Percentiles rank a stretch among this genome's conserved stretches.
Conservation (phyloP, 1,140 invertebrate species). For the Steinernema feltiae region DNA sequence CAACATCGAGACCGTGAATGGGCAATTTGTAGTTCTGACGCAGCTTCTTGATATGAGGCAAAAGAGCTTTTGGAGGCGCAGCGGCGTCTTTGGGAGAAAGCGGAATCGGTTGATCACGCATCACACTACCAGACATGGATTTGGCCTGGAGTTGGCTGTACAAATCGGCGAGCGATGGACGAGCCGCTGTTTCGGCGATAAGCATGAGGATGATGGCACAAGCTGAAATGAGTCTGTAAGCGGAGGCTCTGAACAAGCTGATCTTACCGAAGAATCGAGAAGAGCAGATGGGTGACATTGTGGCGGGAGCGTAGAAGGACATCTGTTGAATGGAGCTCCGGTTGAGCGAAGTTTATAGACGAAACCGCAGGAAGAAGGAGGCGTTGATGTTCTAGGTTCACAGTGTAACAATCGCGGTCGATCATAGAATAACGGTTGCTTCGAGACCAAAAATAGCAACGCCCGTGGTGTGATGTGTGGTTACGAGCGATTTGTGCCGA, state of each 20-base stretch:
- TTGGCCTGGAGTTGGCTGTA: not conserved
- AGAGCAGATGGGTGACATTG: not conserved
- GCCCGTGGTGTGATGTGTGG: too few species aligned
- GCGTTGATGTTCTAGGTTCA: not conserved
- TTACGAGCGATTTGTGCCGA: too few species aligned
- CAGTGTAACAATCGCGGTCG: constrained; percentile 5
- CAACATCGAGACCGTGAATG: not conserved
- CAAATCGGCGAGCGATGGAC: not conserved
- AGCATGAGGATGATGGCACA: not conserved
- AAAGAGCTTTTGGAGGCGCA: not conserved
- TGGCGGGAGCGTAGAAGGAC: not conserved
- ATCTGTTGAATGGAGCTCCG: not conserved
- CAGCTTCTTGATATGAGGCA: not conserved
- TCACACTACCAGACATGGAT: not conserved
- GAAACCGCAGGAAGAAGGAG: not conserved
- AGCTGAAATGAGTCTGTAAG: not conserved
- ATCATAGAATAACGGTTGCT: not conserved
- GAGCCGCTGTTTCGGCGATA: not conserved
- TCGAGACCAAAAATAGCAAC: not conserved
- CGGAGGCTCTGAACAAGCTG: not conserved
- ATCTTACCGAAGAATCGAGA: not conserved
- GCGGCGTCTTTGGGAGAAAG: not conserved
- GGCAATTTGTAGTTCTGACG: not conserved
- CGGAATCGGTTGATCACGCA: not conserved
- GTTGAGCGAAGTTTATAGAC: not conserved